Conservation (phyloP, 2,113 vertebrate genomes). For the Glaucidium brasilianum region DNA sequence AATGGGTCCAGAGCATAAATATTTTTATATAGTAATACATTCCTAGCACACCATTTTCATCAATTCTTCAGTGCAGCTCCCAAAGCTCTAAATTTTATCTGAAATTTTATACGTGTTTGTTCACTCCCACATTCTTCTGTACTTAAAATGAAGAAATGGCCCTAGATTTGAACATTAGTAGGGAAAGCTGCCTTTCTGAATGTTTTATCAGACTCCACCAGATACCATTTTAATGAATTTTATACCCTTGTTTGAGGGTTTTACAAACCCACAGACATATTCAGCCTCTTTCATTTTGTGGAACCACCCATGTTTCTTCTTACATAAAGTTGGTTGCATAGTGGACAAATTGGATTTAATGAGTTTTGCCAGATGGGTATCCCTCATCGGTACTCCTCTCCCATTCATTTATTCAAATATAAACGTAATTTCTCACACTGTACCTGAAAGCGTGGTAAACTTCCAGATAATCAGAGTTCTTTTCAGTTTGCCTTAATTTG, state of each 20-base stretch:
- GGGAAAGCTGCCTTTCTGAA: not conserved
- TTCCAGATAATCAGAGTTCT: not conserved
- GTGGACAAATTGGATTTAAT: not conserved
- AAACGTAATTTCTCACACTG: not conserved
- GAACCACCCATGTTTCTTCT: not conserved
- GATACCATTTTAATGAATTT: not conserved
- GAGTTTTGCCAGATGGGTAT: not conserved
- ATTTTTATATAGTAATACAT: not conserved
- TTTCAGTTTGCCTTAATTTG: not conserved
- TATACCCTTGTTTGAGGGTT: not conserved
- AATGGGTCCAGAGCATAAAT: not conserved
- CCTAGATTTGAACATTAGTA: not conserved
- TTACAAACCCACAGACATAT: not conserved
- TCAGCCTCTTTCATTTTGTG: not conserved
- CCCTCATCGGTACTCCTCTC: not conserved
- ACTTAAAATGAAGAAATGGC: not conserved
- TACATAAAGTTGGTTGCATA: not conserved
- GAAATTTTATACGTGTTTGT: not conserved
- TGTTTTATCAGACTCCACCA: not conserved
- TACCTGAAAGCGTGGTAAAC: not conserved
- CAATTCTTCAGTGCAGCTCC: not conserved
- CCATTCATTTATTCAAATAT: not conserved
- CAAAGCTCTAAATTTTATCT: not conserved
- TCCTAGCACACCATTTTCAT: not conserved
- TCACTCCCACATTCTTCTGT: not conserved